These are phyloP conservation scores for Abramis brama DNA, from an alignment of 2,113 vertebrate species.

Conservation along the genomic window DNA sequence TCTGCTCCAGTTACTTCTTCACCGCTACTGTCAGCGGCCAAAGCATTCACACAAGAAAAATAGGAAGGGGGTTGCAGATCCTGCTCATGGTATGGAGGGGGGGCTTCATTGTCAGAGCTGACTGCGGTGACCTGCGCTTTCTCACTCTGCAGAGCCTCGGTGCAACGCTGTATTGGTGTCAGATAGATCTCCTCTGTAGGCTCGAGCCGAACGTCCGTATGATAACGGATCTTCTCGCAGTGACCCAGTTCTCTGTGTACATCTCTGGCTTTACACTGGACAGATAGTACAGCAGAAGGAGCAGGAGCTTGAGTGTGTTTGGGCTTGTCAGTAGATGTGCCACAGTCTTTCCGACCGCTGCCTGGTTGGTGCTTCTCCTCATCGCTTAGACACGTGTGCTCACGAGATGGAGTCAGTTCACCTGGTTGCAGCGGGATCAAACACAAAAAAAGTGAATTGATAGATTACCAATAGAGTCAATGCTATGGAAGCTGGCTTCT, in stretches of 20 bases:
- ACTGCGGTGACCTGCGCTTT: slow-evolving; percentile 82
- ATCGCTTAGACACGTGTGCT: slow-evolving; percentile 94
- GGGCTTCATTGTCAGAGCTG: slow-evolving; percentile 88
- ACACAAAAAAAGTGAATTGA: not conserved
- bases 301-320: slow-evolving; percentile 77
- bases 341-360: slow-evolving; percentile 82
- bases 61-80: slow-evolving; percentile 79
- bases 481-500: too few species aligned
- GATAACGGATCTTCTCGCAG: slow-evolving; percentile 88
- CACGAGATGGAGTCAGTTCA: slow-evolving; percentile 86
- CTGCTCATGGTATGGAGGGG: slow-evolving; percentile 84
- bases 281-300: slow-evolving; percentile 47
- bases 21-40: slow-evolving; percentile 59
- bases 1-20: slow-evolving; percentile 61
- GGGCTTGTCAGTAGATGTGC: slow-evolving; percentile 90
- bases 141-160: slow-evolving; percentile 78
- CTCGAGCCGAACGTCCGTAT: slow-evolving; percentile 87
- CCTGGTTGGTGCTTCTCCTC: slow-evolving; percentile 85
- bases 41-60: slow-evolving; percentile 70
- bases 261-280: slow-evolving; percentile 67
- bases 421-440: slow-evolving; percentile 70
- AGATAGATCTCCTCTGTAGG: slow-evolving; percentile 97
- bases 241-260: slow-evolving; percentile 74
- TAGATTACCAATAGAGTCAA: not conserved
- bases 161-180: slow-evolving; percentile 89